A percentile compares a stretch with the other conserved stretches of the same genome.
Conservation (phyloP, 2,113 vertebrate genomes). For the Danio rerio region DNA sequence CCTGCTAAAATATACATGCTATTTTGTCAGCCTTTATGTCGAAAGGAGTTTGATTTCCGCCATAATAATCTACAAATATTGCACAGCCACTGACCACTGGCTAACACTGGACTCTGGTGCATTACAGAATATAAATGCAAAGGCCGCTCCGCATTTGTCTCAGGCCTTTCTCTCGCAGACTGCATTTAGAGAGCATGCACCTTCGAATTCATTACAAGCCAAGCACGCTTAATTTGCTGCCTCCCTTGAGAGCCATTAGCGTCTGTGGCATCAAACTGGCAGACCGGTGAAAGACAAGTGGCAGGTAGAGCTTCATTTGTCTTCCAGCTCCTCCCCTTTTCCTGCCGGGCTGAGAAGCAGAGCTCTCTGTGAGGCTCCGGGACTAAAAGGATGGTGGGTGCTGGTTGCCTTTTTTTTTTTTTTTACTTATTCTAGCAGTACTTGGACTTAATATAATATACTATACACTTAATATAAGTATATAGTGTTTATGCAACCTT, state of each 20-base stretch:
- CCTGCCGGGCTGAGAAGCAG: slow-evolving; percentile 41
- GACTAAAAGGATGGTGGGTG: background rate
- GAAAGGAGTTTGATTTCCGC: slow-evolving; percentile 47
- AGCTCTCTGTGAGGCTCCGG: slow-evolving; percentile 34
- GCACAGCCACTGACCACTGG: slow-evolving; percentile 1
- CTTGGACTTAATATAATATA: too few relatives aligned
- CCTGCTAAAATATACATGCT: slow-evolving; percentile 69
- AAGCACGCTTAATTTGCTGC: slow-evolving; percentile 88
- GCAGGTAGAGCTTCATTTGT: slow-evolving; percentile 74
- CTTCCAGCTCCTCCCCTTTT: slow-evolving; percentile 48
- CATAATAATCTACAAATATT: slow-evolving; percentile 21
- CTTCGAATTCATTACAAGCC: slow-evolving; percentile 91
- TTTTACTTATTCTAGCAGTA: too few relatives aligned
- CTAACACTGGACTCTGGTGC: background rate
- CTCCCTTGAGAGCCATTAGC: slow-evolving; percentile 90
- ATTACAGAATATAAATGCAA: background rate
- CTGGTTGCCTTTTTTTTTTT: background rate
- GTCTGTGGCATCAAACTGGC: slow-evolving; percentile 86
- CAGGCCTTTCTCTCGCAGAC: slow-evolving; percentile 29
- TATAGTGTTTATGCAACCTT: too few relatives aligned
- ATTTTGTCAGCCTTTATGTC: slow-evolving; percentile 63
- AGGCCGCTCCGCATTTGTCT: slow-evolving; percentile 21
- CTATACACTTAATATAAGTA: too few relatives aligned
- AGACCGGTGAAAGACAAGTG: slow-evolving; percentile 79
- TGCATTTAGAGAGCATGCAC: slow-evolving; percentile 65